A percentile compares a stretch with the other conserved stretches of the same genome.
Evolutionary conservation across 2,888 invertebrate genomes (phyloP).

Genomic region (Xanthorhoe spadicearia): DNA sequence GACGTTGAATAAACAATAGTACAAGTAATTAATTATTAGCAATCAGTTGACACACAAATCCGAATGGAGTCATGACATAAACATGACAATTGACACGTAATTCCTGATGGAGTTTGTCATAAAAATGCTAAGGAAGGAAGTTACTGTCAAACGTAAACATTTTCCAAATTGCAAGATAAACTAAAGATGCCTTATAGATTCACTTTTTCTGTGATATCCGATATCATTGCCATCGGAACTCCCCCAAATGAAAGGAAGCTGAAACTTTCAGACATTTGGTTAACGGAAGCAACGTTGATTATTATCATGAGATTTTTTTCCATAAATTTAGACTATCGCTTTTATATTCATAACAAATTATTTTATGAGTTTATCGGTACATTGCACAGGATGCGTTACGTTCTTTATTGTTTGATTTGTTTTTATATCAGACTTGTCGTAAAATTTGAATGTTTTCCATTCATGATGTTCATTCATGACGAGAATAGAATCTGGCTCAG

Average conservation of each 20-base stretch:
- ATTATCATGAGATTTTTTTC: slow-evolving; percentile 71
- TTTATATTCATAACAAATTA: slow-evolving; percentile 78
- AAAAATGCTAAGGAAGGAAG: slow-evolving; percentile 5
- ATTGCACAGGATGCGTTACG: slow-evolving; percentile 58
- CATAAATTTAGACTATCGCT: slow-evolving; percentile 68
- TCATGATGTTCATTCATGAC: slow-evolving; percentile 47
- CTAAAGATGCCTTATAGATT: slow-evolving; percentile 8
- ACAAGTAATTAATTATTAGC: no score
- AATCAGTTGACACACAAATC: no score
- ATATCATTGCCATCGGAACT: slow-evolving; percentile 34
- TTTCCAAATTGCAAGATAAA: slow-evolving; percentile 18
- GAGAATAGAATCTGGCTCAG: slow-evolving; percentile 38
- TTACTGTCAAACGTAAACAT: slow-evolving; percentile 5
- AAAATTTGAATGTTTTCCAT: slow-evolving; percentile 48
- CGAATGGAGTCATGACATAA: no score
- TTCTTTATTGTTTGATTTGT: slow-evolving; percentile 44
- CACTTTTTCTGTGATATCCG: slow-evolving; percentile 22
- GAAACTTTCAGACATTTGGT: slow-evolving; percentile 44
- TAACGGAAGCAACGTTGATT: slow-evolving; percentile 71
- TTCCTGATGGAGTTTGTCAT: neutral
- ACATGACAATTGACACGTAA: no score
- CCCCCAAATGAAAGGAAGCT: slow-evolving; percentile 36
- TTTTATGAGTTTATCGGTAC: slow-evolving; percentile 71
- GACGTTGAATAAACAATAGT: no score
- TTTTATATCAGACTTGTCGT: slow-evolving; percentile 48